Evolutionary conservation across 2,113 vertebrate species (phyloP).

Genomic region (Strix uralensis): DNA sequence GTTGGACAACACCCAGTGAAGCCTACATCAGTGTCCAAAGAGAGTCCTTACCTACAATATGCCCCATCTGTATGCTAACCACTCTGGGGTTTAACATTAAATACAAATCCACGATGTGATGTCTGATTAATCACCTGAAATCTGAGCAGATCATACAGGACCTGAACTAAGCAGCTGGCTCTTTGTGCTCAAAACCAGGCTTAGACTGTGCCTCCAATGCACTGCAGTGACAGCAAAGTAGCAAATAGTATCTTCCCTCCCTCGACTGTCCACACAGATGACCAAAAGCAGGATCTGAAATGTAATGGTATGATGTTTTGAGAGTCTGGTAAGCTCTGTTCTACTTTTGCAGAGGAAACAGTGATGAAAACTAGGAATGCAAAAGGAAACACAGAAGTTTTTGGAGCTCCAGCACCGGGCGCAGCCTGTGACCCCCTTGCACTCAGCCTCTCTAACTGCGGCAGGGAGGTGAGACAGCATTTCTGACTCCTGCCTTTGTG

Average conservation of each 20-base stretch:
- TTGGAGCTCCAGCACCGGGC: fast-evolving
- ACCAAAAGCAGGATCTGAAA: background rate
- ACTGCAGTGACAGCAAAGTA: background rate
- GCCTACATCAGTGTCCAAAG: background rate
- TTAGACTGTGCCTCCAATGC: background rate
- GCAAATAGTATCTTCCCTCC: background rate
- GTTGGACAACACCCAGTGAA: background rate
- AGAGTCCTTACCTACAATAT: background rate
- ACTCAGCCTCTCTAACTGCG: background rate
- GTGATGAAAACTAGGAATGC: background rate
- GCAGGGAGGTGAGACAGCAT: background rate
- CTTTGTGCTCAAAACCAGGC: background rate
- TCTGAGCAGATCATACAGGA: background rate
- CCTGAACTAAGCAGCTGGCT: background rate
- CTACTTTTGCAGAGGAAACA: background rate
- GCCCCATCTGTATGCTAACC: background rate
- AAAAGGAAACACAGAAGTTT: background rate
- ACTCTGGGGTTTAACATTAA: background rate
- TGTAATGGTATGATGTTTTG: background rate
- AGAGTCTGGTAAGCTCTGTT: background rate
- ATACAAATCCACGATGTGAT: background rate
- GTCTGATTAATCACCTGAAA: background rate
- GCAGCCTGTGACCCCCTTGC: background rate
- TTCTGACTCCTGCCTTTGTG: background rate
- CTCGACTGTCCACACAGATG: background rate